Percentiles rank a stretch among this genome's conserved stretches.
Conservation (phyloP, 2,888 invertebrate species). For the Liopterus haemorrhoidalis region DNA sequence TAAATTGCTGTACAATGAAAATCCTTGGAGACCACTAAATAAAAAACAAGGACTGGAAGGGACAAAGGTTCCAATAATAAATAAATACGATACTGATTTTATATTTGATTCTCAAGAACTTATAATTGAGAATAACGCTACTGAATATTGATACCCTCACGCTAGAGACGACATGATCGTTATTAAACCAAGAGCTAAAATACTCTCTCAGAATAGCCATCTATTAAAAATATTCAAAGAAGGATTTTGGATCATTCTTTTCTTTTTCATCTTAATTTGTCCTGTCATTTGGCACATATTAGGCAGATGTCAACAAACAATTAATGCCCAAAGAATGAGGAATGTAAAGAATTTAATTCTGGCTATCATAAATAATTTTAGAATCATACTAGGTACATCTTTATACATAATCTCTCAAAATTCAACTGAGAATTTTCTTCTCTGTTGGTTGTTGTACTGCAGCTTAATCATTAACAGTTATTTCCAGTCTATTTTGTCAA, state of each 20-base stretch:
- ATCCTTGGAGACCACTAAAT: too few species aligned
- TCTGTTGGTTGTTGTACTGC: constrained; percentile 8
- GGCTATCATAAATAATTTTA: constrained; percentile 11
- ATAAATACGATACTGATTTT: too few species aligned
- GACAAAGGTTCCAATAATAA: too few species aligned
- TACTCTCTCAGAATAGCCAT: constrained; percentile 10
- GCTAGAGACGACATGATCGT: constrained; percentile 12
- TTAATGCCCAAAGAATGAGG: background rate
- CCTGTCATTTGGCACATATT: constrained; percentile 14
- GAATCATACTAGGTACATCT: constrained; percentile 13
- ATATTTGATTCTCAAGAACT: constrained; percentile 17
- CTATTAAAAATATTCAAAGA: constrained; percentile 6
- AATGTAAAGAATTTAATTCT: background rate
- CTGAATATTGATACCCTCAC: constrained; percentile 16
- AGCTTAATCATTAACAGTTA: constrained; percentile 12
- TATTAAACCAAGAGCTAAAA: constrained; percentile 4
- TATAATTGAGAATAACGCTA: constrained; percentile 13
- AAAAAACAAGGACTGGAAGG: too few species aligned
- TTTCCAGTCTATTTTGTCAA: constrained; percentile 15
- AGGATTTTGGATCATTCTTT: constrained; percentile 8
- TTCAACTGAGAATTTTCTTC: constrained; percentile 7
- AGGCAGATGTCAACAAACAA: background rate
- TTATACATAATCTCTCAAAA: background rate
- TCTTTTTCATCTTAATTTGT: constrained; percentile 15
- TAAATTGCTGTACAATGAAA: too few species aligned